Conservation (phyloP, 2,797 vertebrate species). For the Anguilla megastoma region DNA sequence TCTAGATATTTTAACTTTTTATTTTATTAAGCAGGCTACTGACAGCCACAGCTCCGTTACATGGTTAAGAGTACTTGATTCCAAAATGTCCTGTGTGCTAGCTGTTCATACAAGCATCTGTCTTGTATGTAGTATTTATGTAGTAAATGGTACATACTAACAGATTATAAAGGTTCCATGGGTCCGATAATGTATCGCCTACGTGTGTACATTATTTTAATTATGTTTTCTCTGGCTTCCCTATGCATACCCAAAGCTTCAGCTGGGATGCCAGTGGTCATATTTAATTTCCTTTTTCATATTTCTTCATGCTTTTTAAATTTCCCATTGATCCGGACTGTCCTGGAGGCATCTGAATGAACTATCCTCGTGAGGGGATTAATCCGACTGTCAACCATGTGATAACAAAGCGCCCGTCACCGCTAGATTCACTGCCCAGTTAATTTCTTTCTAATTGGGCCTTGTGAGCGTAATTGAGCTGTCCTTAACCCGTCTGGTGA, state of each 20-base stretch:
- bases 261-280: background rate
- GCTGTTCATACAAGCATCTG: background rate
- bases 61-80: no score
- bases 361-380: background rate
- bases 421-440: background rate
- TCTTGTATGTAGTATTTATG: background rate
- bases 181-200: background rate
- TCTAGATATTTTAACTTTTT: background rate
- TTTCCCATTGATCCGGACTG: background rate
- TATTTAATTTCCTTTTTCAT: constrained; percentile 7
- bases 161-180: background rate
- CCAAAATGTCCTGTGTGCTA: background rate
- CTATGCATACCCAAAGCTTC: background rate
- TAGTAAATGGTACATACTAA: background rate
- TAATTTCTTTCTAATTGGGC: constrained; percentile 22
- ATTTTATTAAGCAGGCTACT: background rate
- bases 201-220: background rate
- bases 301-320: constrained; percentile 6
- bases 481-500: constrained; percentile 5
- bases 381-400: background rate
- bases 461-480: constrained; percentile 23
- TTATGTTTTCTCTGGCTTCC: background rate
- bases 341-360: background rate
- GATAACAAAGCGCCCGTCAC: background rate
- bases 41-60: background rate